Percentiles rank a stretch among this genome's conserved stretches.
Evolutionary conservation across 1,140 invertebrate genomes (phyloP).

Genomic region (Penaeus vannamei): DNA sequence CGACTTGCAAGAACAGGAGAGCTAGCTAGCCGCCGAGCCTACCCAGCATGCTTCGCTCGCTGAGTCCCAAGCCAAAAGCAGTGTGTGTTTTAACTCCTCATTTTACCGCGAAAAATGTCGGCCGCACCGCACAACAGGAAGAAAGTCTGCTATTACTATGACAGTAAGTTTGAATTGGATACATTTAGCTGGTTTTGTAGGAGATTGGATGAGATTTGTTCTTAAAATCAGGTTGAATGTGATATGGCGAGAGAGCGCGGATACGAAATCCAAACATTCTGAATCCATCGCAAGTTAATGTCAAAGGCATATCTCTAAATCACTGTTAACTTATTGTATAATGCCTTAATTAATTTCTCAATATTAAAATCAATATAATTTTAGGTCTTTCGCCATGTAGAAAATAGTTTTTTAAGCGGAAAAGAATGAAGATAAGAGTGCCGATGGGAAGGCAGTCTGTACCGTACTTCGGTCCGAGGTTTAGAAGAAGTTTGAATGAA

Average conservation of each 20-base stretch:
- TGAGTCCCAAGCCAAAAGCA: background rate
- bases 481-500: background rate
- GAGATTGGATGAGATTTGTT: background rate
- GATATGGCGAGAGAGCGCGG: constrained; percentile 9
- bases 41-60: constrained; percentile 51
- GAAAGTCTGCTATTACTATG: constrained; percentile 98
- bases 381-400: no score
- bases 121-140: constrained; percentile 89
- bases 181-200: background rate
- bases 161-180: constrained; percentile 85
- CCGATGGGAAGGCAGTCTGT: background rate
- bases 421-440: background rate
- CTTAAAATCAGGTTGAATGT: background rate
- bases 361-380: no score
- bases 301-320: no score
- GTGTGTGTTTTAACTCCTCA: background rate
- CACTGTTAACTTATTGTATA: no score
- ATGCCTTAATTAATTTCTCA: no score
- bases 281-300: no score
- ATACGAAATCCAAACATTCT: constrained; percentile 14
- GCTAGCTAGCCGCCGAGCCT: constrained; percentile 27
- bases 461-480: background rate
- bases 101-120: constrained; percentile 67
- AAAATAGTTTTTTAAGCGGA: background rate
- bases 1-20: no score